These are phyloP conservation scores for Parazoanthus darwini DNA, from an alignment of 92 coral and sea anemone genomes.

Conservation along the genomic window DNA sequence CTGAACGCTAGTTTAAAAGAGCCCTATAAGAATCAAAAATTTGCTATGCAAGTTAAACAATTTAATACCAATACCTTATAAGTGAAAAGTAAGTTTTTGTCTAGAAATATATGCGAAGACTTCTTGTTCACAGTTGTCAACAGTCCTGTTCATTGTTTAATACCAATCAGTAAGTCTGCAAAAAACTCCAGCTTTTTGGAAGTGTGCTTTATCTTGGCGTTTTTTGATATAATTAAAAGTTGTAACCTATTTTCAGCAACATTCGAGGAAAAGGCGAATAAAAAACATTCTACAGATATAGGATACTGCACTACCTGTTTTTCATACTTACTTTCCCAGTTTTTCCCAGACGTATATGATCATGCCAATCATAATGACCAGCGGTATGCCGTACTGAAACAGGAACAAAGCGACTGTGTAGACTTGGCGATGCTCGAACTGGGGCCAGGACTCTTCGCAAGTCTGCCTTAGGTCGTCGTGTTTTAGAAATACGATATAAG, in stretches of 20 bases:
- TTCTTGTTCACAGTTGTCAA: no score
- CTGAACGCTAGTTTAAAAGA: no score
- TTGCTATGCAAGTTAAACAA: no score
- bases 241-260: neutral
- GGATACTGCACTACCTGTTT: neutral
- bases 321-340: constrained; percentile 55
- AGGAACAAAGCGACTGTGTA: constrained; percentile 71
- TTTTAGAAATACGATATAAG: constrained; percentile 61
- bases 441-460: constrained; percentile 70
- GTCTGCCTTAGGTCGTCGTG: constrained; percentile 59
- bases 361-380: constrained; percentile 54
- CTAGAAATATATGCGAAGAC: no score
- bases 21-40: no score
- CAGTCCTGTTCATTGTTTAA: no score
- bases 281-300: neutral
- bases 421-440: constrained; percentile 45
- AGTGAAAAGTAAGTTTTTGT: no score
- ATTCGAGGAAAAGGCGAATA: no score
- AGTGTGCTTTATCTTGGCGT: no score
- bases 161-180: no score
- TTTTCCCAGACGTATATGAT: constrained; percentile 42
- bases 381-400: constrained; percentile 75
- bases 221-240: neutral
- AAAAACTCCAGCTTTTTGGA: no score
- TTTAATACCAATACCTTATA: no score